Evolutionary conservation across 2,113 vertebrate species (phyloP), one percentile per base, ranked within the genome.

Genomic region (Hypanus sabinus): DNA sequence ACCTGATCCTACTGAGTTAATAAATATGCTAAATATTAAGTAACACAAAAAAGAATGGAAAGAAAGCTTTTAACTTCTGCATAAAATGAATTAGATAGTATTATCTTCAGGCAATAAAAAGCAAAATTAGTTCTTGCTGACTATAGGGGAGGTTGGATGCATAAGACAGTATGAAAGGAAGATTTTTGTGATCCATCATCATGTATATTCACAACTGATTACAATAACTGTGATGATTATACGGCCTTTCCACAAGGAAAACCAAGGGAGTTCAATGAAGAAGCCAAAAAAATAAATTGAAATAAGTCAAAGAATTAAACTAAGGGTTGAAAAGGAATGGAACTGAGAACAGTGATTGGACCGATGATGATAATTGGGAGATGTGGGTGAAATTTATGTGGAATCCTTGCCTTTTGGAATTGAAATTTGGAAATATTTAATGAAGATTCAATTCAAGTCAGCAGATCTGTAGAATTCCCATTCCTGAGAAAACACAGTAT

Each of bases 351-450:
- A 76, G 75, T n/a, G 30, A 76, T 76, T 5, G 24, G 24, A 76
- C 73, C 27, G 81, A 85, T 30, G 10, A 27, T 85, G 18, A 27
- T 81, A 81, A 46, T 83, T 60, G 55, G 46, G 81, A 30, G 55
- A 55, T 12, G 55, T 87, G 22, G 81, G 55, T 87, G 10, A 46
- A 87, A 27, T 60, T 87, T 57, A 55, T 12, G 46, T 60, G 81
- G 12, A 87, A 57, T 60, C 12, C 81, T 87, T 57, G 81, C 11
- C 46, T 57, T 87, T 57, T 87, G 81, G 55, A 87, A 30, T 57
- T 87, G 80, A 87, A 87, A 46, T 27, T 1, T 30, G 24, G 81
- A 87, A 87, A 87, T 87, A 87, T 57, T 87, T 60, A 87, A 85
- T 85, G 46, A 24, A 85, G 9, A 55, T 83, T 57, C 81, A 55